These are phyloP conservation scores for Gulo gulo DNA, from an alignment of 2,113 vertebrate genomes.

Conservation along the genomic window DNA sequence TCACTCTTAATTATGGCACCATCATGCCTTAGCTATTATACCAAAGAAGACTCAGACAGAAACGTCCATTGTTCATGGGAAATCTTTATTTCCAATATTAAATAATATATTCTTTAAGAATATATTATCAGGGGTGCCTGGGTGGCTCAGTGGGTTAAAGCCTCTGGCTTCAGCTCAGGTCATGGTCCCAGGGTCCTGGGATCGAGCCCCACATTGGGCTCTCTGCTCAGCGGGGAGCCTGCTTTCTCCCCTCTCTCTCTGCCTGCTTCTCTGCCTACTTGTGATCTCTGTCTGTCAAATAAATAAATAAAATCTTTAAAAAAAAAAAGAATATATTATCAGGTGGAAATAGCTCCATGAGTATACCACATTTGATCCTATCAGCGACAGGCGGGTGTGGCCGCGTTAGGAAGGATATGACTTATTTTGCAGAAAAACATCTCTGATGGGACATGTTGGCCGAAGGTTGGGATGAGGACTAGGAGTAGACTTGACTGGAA, in stretches of 20 bases:
- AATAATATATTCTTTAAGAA: neutral
- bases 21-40: neutral
- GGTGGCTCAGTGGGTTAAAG: too few species aligned
- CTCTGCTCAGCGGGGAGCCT: too few species aligned
- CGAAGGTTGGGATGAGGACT: neutral
- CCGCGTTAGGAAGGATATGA: neutral
- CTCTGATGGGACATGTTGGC: neutral
- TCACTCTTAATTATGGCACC: neutral
- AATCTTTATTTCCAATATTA: neutral
- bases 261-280: too few species aligned
- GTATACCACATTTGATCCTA: neutral
- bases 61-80: neutral
- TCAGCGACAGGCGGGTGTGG: neutral
- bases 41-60: neutral
- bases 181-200: too few species aligned
- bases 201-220: too few species aligned
- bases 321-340: neutral
- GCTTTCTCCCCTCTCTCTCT: too few species aligned
- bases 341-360: neutral
- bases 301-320: too few species aligned
- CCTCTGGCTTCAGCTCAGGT: too few species aligned
- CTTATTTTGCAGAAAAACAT: neutral
- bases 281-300: too few species aligned
- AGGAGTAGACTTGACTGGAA: constrained; percentile 21
- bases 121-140: neutral